A percentile compares a stretch with the other conserved stretches of the same genome.
These are phyloP conservation scores for Drosophila antonietae DNA, from an alignment of 2,888 invertebrate genomes.

Conservation along the genomic window DNA sequence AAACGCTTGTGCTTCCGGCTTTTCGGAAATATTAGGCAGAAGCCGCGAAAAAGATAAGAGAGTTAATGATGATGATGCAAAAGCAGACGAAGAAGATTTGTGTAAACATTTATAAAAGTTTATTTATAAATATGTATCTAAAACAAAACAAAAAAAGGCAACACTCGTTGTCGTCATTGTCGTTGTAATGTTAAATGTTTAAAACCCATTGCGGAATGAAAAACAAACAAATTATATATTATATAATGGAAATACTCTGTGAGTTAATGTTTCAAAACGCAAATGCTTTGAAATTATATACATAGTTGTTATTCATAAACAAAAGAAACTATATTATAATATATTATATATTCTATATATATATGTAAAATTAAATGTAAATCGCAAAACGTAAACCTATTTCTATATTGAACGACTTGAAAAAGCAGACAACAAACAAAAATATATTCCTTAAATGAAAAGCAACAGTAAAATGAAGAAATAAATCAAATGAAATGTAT, in stretches of 20 bases:
- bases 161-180: conserved; percentile 52
- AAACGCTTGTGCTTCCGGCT: conserved; percentile 44
- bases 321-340: conserved; percentile 40
- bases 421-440: conserved; percentile 42
- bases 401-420: conserved; percentile 34
- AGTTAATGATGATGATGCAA: conserved; percentile 19
- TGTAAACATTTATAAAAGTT: conserved; percentile 71
- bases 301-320: conserved; percentile 64
- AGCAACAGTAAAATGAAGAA: conserved; percentile 17
- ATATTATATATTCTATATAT: conserved; percentile 52
- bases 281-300: conserved; percentile 72
- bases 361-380: conserved; percentile 67
- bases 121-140: conserved; percentile 68
- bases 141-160: conserved; percentile 39
- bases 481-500: conserved; percentile 23
- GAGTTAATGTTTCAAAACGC: conserved; percentile 75
- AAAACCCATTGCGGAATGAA: conserved; percentile 36
- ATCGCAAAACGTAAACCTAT: conserved; percentile 48
- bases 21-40: conserved; percentile 44
- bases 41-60: conserved; percentile 24
- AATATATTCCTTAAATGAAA: conserved; percentile 52
- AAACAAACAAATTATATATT: conserved; percentile 61
- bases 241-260: conserved; percentile 79
- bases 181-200: conserved; percentile 72
- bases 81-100: conserved; percentile 28